A percentile compares a stretch with the other conserved stretches of the same genome.
Conservation (phyloP, 2,888 invertebrate species). For the Drymonia ruficornis region DNA sequence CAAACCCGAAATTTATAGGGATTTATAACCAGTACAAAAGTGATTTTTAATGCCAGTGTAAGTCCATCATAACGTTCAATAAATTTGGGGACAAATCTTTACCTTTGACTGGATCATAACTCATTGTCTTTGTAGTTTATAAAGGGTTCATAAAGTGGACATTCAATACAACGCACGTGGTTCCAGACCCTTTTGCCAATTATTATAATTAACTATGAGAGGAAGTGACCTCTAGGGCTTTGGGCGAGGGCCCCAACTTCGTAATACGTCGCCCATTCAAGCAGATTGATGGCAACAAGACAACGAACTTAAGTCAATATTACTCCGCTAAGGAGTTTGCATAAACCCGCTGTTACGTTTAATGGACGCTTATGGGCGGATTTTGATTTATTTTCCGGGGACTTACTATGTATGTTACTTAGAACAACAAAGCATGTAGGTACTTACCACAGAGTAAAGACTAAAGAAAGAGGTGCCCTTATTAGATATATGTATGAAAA, state of each 20-base stretch:
- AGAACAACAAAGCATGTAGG: not conserved
- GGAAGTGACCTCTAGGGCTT: constrained; percentile 81
- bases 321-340: constrained; percentile 62
- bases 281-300: constrained; percentile 80
- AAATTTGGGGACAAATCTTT: too few species aligned
- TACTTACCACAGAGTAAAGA: too few species aligned
- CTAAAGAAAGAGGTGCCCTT: too few species aligned
- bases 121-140: constrained; percentile 30
- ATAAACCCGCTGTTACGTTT: constrained; percentile 35
- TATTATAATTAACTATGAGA: constrained; percentile 82
- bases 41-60: too few species aligned
- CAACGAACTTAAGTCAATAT: constrained; percentile 73
- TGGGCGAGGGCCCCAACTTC: constrained; percentile 62
- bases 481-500: too few species aligned
- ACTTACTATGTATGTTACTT: not conserved
- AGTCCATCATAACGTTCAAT: too few species aligned
- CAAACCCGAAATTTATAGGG: too few species aligned
- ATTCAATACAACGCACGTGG: constrained; percentile 53
- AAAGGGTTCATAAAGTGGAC: constrained; percentile 50
- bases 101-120: constrained; percentile 12
- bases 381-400: constrained; percentile 1
- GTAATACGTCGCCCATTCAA: constrained; percentile 73
- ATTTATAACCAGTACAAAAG: too few species aligned
- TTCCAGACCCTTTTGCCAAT: constrained; percentile 68
- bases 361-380: constrained; percentile 10